These are phyloP conservation scores for Balaeniceps rex DNA, from an alignment of 2,113 vertebrate genomes.

Conservation along the genomic window DNA sequence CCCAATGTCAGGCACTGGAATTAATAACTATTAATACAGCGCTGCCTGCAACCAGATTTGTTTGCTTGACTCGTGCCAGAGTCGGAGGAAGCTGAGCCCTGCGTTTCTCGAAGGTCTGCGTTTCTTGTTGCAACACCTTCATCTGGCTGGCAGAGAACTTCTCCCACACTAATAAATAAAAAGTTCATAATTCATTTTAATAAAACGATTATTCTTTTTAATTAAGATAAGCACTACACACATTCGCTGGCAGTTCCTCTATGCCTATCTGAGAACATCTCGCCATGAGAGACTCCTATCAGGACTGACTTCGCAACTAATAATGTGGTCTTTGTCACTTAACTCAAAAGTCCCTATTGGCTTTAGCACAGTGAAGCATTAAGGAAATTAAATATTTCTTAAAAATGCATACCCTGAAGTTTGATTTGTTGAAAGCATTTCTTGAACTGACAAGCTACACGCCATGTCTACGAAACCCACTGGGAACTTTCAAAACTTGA, in stretches of 20 bases:
- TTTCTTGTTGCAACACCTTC: neutral
- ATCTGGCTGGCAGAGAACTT: neutral
- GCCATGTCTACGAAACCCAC: constrained; percentile 72
- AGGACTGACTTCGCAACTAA: constrained; percentile 61
- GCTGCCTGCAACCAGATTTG: neutral
- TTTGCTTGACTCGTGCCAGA: neutral
- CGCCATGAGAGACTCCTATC: constrained; percentile 60
- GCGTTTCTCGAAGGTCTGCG: fast-evolving
- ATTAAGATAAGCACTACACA: constrained; percentile 44
- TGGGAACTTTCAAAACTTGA: constrained; percentile 77
- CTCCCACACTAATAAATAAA: neutral
- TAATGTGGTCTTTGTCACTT: constrained; percentile 73
- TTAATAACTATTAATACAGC: fast-evolving
- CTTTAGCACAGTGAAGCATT: constrained; percentile 75
- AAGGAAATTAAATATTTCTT: constrained; percentile 70
- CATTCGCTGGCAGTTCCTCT: neutral
- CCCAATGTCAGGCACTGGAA: neutral
- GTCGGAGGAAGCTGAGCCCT: neutral
- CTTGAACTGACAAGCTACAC: constrained; percentile 76
- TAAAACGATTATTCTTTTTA: constrained; percentile 45
- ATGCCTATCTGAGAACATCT: constrained; percentile 37
- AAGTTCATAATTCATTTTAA: constrained; percentile 1
- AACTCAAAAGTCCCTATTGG: constrained; percentile 68
- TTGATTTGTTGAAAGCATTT: constrained; percentile 76
- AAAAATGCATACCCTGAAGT: constrained; percentile 62